A percentile compares a stretch with the other conserved stretches of the same genome.
Conservation (phyloP, 2,888 invertebrate species). For the Fissipunctia ypsillon region DNA sequence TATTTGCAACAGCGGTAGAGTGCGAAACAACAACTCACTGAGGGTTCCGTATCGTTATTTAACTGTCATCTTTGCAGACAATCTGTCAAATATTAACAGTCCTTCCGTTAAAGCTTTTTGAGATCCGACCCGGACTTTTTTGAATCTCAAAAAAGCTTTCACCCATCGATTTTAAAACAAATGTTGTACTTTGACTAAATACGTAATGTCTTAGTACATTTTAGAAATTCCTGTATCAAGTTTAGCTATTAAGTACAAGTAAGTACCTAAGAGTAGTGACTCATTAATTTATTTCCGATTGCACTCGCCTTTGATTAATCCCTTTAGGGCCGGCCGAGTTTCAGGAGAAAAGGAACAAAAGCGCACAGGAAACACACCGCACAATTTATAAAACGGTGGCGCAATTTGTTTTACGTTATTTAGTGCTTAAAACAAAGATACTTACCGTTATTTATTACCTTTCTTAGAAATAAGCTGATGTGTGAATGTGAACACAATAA, state of each 20-base stretch:
- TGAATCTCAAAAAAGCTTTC: neutral
- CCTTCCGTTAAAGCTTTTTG: neutral
- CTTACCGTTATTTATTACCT: slow-evolving; percentile 27
- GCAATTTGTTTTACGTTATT: slow-evolving; percentile 47
- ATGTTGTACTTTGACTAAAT: neutral
- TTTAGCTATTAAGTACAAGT: slow-evolving; percentile 31
- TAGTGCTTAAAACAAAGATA: slow-evolving; percentile 54
- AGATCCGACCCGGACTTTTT: neutral
- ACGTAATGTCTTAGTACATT: neutral
- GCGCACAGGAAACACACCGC: slow-evolving; percentile 45
- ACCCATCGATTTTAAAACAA: neutral
- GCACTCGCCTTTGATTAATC: slow-evolving; percentile 50
- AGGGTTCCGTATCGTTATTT: neutral
- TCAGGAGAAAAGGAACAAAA: slow-evolving; percentile 52
- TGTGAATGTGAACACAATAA: slow-evolving; percentile 8
- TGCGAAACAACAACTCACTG: neutral
- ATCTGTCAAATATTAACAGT: neutral
- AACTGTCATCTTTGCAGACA: neutral
- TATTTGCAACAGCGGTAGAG: neutral
- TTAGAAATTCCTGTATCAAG: slow-evolving; percentile 50
- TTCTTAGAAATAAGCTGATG: slow-evolving; percentile 30
- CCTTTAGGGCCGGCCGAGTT: slow-evolving; percentile 42
- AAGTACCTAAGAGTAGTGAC: slow-evolving; percentile 38
- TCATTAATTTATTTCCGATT: slow-evolving; percentile 58
- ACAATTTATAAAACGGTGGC: slow-evolving; percentile 49